phyloP scores from a whole-genome alignment of 2,797 vertebrate species.

The Novumbra hubbsi region DNA sequence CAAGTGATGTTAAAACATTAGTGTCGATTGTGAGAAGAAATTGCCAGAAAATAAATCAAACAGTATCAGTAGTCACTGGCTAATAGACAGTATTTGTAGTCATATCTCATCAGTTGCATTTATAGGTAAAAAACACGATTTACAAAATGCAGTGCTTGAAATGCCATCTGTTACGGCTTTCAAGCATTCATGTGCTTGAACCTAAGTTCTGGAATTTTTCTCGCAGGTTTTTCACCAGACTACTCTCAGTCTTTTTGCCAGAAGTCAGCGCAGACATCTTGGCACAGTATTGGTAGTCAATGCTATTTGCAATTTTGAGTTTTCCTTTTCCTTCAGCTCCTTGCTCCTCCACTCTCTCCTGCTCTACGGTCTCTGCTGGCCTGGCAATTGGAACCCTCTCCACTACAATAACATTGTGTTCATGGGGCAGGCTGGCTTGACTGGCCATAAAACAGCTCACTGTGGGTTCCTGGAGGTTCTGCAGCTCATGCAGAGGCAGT shows the following conservation, averaged over 20 bases:
- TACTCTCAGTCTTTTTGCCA: conserved; percentile 60
- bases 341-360: conserved; percentile 37
- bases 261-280: conserved; percentile 34
- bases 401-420: conserved; percentile 68
- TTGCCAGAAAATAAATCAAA: conserved; percentile 6
- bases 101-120: conserved; percentile 12
- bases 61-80: conserved; percentile 4
- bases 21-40: conserved; percentile 9
- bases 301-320: conserved; percentile 27
- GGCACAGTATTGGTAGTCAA: conserved; percentile 39
- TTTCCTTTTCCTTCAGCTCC: conserved; percentile 21
- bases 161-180: conserved; percentile 12
- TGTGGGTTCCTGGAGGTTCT: conserved; percentile 54
- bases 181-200: conserved; percentile 42
- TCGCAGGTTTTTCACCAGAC: conserved; percentile 76
- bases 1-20: conserved; percentile 11
- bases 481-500: conserved; percentile 57
- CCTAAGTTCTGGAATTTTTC: conserved; percentile 90
- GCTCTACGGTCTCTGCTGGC: conserved; percentile 7
- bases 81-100: conserved; percentile 1
- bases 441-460: conserved; percentile 57
- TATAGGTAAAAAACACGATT: conserved; percentile 18
- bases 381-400: conserved; percentile 55
- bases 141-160: background rate
- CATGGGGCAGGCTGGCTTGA: conserved; percentile 62